Evolutionary conservation across 2,888 invertebrate species (phyloP), one percentile per base, ranked within the genome.

Genomic region (Orthosia cruda): DNA sequence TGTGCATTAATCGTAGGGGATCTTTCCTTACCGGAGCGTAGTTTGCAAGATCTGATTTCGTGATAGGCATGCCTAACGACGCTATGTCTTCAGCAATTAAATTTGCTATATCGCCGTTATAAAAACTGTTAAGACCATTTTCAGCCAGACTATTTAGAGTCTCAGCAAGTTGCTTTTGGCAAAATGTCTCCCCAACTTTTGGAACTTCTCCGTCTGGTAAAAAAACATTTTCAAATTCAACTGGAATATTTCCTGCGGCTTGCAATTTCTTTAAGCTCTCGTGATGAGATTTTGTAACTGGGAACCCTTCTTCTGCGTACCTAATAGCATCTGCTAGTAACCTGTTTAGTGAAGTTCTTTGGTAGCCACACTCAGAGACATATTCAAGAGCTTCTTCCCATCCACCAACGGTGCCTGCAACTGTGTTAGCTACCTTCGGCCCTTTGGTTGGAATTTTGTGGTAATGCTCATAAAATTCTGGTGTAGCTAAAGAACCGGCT

Each of bases 341-440:
- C 78, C 90, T 90, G 2, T 92, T 88, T 5, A 91, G 32, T 7
- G 96, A 92, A 9, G 90, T 90, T 81, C 89, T 92, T 79, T 89
- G 88, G 66, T 95, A 95, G 11, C 96, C 96, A 84, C 90, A 92
- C 91, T 96, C 95, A 57, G 92, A 67, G 2, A 94, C 91, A 71
- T 95, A 96, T 55, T 94, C 90, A 0, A 96, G 86, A n/a, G 94
- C 96, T 90, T 95, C 95, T 80, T 94, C 91, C 96, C 96, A 96
- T 3, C 96, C 96, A 13, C 94, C 95, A 0, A 96, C 87, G 1
- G 95, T 94, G 7, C 96, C 96, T 54, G 96, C 94, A 3, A 96
- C 95, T 1, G 96, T 96, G 9, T 87, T 83, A 2, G 96, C 95
- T 3, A 95, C 88, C 82, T 94, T 96, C 11, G 94, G 91, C 0